phyloP scores from a whole-genome alignment of 2,113 vertebrate genomes.

The Nesospiza acunhae region DNA sequence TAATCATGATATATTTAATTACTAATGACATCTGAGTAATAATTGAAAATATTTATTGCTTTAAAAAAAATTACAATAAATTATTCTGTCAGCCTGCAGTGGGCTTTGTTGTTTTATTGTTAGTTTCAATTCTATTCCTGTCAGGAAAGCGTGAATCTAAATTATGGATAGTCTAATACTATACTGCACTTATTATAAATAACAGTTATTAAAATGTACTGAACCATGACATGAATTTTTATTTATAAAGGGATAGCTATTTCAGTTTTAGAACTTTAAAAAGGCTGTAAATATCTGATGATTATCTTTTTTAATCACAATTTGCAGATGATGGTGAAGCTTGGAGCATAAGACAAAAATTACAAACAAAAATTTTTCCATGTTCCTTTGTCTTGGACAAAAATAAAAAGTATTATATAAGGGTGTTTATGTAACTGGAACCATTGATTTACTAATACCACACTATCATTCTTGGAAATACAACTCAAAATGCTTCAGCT shows the following conservation, averaged over 20 bases:
- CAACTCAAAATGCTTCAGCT: background rate
- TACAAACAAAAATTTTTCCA: background rate
- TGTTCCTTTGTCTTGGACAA: background rate
- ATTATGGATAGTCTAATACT: conserved; percentile 46
- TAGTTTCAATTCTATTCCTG: conserved; percentile 32
- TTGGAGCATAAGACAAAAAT: background rate
- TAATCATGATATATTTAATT: background rate
- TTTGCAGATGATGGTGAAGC: background rate
- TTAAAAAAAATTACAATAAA: background rate
- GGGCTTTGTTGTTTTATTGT: background rate
- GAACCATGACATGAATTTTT: conserved; percentile 46
- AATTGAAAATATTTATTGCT: background rate
- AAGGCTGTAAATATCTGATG: background rate
- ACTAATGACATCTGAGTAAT: background rate
- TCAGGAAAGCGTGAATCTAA: conserved; percentile 33
- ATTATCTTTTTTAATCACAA: background rate
- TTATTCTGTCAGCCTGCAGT: background rate
- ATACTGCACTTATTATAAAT: conserved; percentile 41
- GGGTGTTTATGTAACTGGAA: background rate
- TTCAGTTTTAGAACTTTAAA: conserved; percentile 16
- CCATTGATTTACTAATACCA: background rate
- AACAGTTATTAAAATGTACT: conserved; percentile 68
- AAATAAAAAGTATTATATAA: background rate
- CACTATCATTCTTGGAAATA: background rate
- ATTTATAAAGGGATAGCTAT: conserved; percentile 21